A percentile compares a stretch with the other conserved stretches of the same genome.
Conservation (phyloP, 2,113 vertebrate genomes). For the Sclerurus mexicanus region DNA sequence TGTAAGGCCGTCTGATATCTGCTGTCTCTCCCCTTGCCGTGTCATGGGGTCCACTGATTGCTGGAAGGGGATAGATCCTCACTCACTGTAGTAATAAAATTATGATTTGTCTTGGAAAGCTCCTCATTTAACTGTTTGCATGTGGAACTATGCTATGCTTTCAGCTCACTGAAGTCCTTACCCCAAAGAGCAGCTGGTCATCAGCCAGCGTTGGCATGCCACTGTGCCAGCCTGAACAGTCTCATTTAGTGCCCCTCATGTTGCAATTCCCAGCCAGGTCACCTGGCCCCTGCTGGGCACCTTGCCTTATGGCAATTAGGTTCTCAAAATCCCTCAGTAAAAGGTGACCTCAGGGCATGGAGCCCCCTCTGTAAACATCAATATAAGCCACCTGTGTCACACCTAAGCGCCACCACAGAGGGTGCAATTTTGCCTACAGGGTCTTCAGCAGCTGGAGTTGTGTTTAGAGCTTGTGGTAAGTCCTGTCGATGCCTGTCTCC, state of each 20-base stretch:
- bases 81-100: background rate
- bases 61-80: background rate
- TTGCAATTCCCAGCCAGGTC: background rate
- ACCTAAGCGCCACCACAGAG: accelerated
- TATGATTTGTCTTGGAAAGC: background rate
- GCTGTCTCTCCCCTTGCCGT: background rate
- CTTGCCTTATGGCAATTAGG: accelerated
- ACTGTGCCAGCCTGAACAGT: background rate
- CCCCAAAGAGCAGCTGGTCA: background rate
- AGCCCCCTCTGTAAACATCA: background rate
- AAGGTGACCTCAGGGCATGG: background rate
- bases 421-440: background rate
- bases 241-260: background rate
- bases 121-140: background rate
- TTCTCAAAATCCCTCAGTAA: background rate
- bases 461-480: accelerated
- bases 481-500: background rate
- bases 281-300: accelerated
- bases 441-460: background rate
- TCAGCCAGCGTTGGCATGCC: background rate
- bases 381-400: accelerated
- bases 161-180: background rate
- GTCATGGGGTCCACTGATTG: background rate
- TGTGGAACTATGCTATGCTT: background rate
- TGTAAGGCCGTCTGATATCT: background rate